Base-by-base conservation (phyloP, 2,113 vertebrate genomes). In the Pitta sordida region DNA sequence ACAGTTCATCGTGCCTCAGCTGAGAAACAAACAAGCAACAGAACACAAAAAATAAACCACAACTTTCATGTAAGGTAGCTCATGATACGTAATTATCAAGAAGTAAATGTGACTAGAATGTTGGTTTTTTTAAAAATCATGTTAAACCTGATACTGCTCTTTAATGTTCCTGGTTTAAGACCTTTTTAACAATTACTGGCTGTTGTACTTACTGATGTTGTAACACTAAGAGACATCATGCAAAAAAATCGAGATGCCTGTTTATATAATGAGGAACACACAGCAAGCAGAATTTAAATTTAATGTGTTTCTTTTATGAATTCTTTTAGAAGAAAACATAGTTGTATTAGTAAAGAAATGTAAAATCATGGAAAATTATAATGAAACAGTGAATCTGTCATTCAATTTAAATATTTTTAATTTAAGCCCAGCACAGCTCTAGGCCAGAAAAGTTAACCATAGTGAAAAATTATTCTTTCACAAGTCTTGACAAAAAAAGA, bases 31-130 rank as follows among this genome's bases (percentile, higher is more conserved):
- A 83, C 69, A 56, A 79, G 65, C 52, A 75, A 65, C 34, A 88
- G 59, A 77, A 88, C 55, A 62, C 24, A 53, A 67, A 95, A 93
- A 88, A 70, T 46, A 88, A 88, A 95, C 83, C 67, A 67, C 26
- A 43, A 29, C 60, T 88, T 55, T n/a, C 91, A 39, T 11, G 20
- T 10, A 83, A 76, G 27, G n/a, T 58, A 34, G 49, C 59, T 70
- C 76, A 48, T 51, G 34, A 37, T 78, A 86, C 81, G 86, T 63
- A n/a, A n/a, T n/a, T n/a, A 86, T 46, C 52, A 59, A 70, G 62
- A 93, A 65, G 53, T 55, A 85, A 84, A 59, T 74, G 46, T 37
- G 68, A 92, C 39, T 74, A 44, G 39, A 88, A 94, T 80, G 67
- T 12, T 53, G 9, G 7, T 55, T 73, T 75, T 18, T 2, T 0